Evolutionary conservation across 2,797 vertebrate genomes (phyloP).

Genomic region (Loriculus beryllinus): DNA sequence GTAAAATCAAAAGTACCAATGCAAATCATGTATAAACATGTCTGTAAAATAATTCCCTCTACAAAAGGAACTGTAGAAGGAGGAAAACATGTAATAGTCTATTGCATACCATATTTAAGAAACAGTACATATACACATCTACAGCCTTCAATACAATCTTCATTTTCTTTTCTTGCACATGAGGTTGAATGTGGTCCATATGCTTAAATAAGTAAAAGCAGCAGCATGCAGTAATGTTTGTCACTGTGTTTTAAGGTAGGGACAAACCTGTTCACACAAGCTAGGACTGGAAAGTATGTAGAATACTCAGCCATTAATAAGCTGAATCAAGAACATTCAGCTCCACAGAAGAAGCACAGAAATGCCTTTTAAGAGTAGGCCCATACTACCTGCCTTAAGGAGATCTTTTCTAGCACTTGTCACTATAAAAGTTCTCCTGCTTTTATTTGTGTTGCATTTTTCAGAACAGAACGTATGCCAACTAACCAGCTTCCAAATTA

Average conservation of each 20-base stretch:
- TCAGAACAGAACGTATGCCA: neutral
- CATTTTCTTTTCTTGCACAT: neutral
- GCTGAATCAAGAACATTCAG: neutral
- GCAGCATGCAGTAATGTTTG: neutral
- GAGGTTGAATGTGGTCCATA: neutral
- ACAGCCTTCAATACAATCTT: neutral
- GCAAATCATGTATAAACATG: neutral
- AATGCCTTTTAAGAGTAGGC: neutral
- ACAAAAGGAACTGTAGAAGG: neutral
- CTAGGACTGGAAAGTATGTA: neutral
- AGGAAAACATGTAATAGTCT: neutral
- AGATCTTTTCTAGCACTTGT: neutral
- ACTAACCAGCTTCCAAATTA: neutral
- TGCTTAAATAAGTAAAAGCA: neutral
- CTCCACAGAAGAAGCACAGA: neutral
- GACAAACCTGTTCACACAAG: neutral
- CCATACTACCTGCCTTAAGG: neutral
- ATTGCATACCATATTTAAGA: neutral
- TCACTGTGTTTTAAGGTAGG: neutral
- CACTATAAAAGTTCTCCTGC: neutral
- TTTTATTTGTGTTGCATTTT: neutral
- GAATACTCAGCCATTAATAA: neutral
- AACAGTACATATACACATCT: neutral
- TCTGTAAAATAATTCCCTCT: neutral
- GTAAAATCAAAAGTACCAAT: constrained; percentile 29